Evolutionary conservation across 2,888 invertebrate genomes (phyloP).

Genomic region (Noctuana brunneofusca): DNA sequence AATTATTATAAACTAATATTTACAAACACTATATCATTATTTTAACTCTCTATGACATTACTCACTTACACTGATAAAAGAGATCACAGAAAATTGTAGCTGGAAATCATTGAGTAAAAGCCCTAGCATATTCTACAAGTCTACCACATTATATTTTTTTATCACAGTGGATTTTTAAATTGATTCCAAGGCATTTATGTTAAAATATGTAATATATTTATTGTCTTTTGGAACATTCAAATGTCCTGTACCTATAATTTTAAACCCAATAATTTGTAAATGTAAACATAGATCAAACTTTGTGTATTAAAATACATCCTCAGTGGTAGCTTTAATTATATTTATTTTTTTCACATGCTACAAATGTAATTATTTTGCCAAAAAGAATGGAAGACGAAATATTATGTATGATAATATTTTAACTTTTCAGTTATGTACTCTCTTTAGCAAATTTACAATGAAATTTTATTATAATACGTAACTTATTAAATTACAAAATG

Average conservation of each 20-base stretch:
- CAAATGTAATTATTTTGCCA: conserved; percentile 74
- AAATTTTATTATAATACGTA: conserved; percentile 60
- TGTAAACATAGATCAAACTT: conserved; percentile 33
- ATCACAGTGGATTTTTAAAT: conserved; percentile 77
- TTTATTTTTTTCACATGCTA: conserved; percentile 61
- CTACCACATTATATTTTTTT: conserved; percentile 77
- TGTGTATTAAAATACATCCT: conserved; percentile 35
- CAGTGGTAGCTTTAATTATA: conserved; percentile 62
- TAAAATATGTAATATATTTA: conserved; percentile 59
- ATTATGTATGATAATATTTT: conserved; percentile 40
- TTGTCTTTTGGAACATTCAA: conserved; percentile 57
- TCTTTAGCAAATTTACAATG: conserved; percentile 64
- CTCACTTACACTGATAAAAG: conserved; percentile 80
- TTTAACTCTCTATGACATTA: conserved; percentile 72
- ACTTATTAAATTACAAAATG: conserved; percentile 80
- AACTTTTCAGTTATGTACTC: conserved; percentile 55
- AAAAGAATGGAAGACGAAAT: conserved; percentile 77
- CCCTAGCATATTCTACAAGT: conserved; percentile 73
- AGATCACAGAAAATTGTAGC: conserved; percentile 85
- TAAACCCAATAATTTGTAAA: conserved; percentile 30
- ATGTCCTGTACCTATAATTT: conserved; percentile 16
- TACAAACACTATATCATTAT: conserved; percentile 54
- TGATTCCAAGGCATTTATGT: conserved; percentile 71
- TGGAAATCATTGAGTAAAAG: conserved; percentile 81
- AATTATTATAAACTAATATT: conserved; percentile 43